Base-by-base conservation (phyloP, 2,888 invertebrate genomes). In the Argynnis bischoffii region DNA sequence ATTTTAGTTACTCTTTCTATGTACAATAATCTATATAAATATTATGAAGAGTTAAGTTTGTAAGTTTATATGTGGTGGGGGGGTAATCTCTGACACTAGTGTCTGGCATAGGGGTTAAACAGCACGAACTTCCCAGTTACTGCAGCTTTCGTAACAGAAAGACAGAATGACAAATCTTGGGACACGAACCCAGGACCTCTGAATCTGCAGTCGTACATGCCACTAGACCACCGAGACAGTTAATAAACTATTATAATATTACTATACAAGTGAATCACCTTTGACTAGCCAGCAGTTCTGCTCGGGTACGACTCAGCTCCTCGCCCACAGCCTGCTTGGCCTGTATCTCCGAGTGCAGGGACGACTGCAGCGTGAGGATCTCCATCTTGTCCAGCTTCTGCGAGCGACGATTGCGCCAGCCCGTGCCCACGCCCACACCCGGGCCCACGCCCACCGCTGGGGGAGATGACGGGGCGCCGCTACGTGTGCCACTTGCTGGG, bases 341-440 rank as follows among this genome's bases (percentile, higher is more conserved):
- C 90, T 98, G 98, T 75, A 99, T 98, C 94, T 99, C 99, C 64
- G 97, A 97, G 88, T 99, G 98, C 70, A 99, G 94, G 63, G 97
- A 97, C 75, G 98, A 98, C 88, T 99, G 99, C 68, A 99, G 94
- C 84, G 98, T 99, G 57, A 99, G 94, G 73, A 99, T 94, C 90
- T 99, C 99, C 98, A 99, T 99, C 93, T 99, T 99, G 87, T 99
- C 99, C 70, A 99, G 94, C 81, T 99, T 98, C 89, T 98, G 98
- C 65, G 98, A 98, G 76, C 99, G 95, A 15, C 99, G 93, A 89
- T 99, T 99, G 61, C 98, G 94, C 99, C 99, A 99, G 81, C 97
- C 93, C 8, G 61, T 15, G 66, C 86, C 87, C 0, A 83, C 73
- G 57, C 84, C 64, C 84, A 26, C 75, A 4, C 26, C 26, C 3